These are phyloP conservation scores for Chelmon rostratus DNA, from an alignment of 2,797 vertebrate species.

Conservation along the genomic window DNA sequence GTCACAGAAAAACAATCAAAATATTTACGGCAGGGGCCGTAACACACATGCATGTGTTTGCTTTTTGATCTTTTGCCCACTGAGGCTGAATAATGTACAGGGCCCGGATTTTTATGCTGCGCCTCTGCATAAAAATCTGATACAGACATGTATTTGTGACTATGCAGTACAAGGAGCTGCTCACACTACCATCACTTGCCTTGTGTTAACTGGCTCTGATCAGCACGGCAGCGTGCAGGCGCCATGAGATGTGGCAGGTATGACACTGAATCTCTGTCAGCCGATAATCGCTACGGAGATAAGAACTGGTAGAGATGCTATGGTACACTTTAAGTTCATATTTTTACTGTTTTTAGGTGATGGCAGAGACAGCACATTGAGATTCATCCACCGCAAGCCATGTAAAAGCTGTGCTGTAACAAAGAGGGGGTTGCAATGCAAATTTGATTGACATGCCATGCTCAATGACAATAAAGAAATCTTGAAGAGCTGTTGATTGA, in stretches of 20 bases:
- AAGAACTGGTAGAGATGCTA: neutral
- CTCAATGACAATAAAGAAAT: no score
- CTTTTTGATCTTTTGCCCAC: neutral
- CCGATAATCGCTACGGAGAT: neutral
- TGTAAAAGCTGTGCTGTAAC: neutral
- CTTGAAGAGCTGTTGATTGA: neutral
- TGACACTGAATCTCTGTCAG: neutral
- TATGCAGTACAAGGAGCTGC: neutral
- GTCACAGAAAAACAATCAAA: no score
- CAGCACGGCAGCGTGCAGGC: no score
- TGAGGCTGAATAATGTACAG: neutral
- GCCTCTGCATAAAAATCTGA: no score
- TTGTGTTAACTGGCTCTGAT: neutral
- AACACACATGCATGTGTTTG: neutral
- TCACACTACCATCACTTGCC: no score
- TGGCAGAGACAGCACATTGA: neutral
- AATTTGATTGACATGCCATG: no score
- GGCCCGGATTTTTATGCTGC: neutral
- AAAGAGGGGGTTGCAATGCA: no score
- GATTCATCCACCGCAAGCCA: constrained; percentile 5
- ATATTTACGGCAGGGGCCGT: no score
- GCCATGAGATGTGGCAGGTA: neutral
- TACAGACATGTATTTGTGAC: neutral
- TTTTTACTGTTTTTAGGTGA: neutral
- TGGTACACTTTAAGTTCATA: neutral